Conservation (phyloP, 2,888 invertebrate species). For the Dynastes grantii region DNA sequence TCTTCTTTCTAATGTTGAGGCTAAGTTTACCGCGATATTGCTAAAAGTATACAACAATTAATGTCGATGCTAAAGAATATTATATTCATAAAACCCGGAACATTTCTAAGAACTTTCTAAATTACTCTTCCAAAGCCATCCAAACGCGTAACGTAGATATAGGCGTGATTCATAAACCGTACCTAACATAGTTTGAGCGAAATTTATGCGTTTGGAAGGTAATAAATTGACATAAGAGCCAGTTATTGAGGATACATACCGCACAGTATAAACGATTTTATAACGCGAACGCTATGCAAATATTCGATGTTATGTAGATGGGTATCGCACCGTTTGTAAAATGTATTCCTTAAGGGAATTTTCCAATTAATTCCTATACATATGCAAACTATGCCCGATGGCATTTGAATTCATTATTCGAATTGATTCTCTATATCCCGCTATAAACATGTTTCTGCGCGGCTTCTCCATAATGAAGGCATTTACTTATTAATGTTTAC, state of each 20-base stretch:
- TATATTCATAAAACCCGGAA: background rate
- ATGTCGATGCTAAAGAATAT: no score
- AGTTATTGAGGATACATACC: slow-evolving; percentile 35
- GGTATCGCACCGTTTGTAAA: slow-evolving; percentile 27
- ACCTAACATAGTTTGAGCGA: slow-evolving; percentile 19
- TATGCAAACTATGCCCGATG: slow-evolving; percentile 29
- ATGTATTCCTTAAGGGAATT: slow-evolving; percentile 19
- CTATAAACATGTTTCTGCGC: background rate
- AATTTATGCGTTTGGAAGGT: slow-evolving; percentile 13
- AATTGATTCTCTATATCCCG: background rate
- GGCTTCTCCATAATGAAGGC: background rate
- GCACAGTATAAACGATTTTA: slow-evolving; percentile 26
- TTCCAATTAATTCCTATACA: slow-evolving; percentile 22
- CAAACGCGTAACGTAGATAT: background rate
- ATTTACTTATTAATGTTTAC: slow-evolving; percentile 18
- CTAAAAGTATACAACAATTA: no score
- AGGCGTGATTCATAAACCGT: slow-evolving; percentile 18
- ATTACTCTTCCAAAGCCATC: background rate
- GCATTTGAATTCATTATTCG: slow-evolving; percentile 5
- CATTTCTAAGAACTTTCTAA: background rate
- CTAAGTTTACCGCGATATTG: no score
- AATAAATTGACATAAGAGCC: slow-evolving; percentile 15
- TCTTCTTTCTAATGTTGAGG: no score
- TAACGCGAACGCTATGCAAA: slow-evolving; percentile 24
- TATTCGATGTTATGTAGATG: slow-evolving; percentile 17